A percentile compares a stretch with the other conserved stretches of the same genome.
These are phyloP conservation scores for Doris montereyensis DNA, from an alignment of 2,888 invertebrate species.

Conservation along the genomic window DNA sequence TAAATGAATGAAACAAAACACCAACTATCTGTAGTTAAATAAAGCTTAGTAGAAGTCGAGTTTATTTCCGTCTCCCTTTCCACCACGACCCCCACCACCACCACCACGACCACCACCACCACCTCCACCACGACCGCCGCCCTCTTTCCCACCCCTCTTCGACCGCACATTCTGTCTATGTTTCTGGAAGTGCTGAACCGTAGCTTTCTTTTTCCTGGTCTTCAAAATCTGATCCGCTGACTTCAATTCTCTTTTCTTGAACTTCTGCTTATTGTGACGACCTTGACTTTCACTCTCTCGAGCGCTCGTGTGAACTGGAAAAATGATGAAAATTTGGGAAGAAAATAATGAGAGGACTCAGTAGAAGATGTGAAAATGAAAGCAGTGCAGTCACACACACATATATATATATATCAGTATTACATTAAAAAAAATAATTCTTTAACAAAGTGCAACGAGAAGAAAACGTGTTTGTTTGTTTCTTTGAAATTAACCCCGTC, in stretches of 20 bases:
- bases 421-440: no score
- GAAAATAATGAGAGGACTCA: background rate
- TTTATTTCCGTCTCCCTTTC: no score
- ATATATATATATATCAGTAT: no score
- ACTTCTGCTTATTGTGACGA: slow-evolving; percentile 36
- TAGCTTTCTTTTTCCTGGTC: slow-evolving; percentile 63
- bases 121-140: slow-evolving; percentile 16
- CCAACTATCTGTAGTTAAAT: no score
- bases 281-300: slow-evolving; percentile 39
- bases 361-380: no score
- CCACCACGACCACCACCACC: background rate
- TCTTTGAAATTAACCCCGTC: no score
- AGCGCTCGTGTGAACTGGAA: slow-evolving; percentile 57
- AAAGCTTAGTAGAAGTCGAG: no score
- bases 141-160: slow-evolving; percentile 29
- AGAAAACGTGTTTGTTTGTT: no score
- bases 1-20: no score
- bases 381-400: no score
- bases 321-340: background rate
- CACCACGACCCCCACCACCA: no score
- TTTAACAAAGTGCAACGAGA: no score
- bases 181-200: slow-evolving; percentile 64
- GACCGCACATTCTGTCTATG: slow-evolving; percentile 51
- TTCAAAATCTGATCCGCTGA: slow-evolving; percentile 79
- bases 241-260: slow-evolving; percentile 73